Evolutionary conservation across 1,140 invertebrate genomes (phyloP).

Genomic region (Sesamia nonagrioides): DNA sequence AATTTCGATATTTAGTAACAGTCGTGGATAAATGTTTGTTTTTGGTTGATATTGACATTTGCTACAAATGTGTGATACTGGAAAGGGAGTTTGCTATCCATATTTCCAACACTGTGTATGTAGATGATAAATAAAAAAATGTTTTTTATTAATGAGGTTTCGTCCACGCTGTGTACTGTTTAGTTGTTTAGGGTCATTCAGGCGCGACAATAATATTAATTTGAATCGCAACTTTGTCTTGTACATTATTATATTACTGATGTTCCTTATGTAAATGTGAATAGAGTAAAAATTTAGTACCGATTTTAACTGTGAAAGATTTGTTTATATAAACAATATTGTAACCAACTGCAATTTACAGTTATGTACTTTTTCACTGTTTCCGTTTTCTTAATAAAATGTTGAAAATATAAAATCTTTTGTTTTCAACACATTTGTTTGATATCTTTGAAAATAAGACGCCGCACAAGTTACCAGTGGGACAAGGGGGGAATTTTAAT

Average conservation of each 20-base stretch:
- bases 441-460: not conserved
- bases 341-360: slow-evolving; percentile 86
- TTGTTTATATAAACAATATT: slow-evolving; percentile 82
- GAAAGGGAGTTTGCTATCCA: not conserved
- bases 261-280: slow-evolving; percentile 48
- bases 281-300: slow-evolving; percentile 76
- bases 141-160: not conserved
- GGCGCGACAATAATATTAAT: slow-evolving; percentile 29
- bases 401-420: slow-evolving; percentile 78
- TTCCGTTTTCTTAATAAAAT: slow-evolving; percentile 88
- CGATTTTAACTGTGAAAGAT: slow-evolving; percentile 79
- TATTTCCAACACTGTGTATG: not conserved
- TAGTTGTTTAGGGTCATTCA: slow-evolving; percentile 11
- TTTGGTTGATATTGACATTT: not conserved
- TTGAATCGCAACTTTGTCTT: slow-evolving; percentile 17
- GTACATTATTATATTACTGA: slow-evolving; percentile 24
- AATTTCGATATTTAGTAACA: slow-evolving; percentile 4
- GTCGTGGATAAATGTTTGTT: slow-evolving; percentile 1
- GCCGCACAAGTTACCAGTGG: too few species aligned
- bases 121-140: not conserved
- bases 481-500: too few species aligned
- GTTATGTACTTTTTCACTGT: slow-evolving; percentile 88
- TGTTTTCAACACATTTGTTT: slow-evolving; percentile 45
- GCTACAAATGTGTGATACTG: slow-evolving; percentile 13
- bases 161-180: not conserved